Evolutionary conservation across 2,113 vertebrate species (phyloP).

Genomic region (Neogale vison): DNA sequence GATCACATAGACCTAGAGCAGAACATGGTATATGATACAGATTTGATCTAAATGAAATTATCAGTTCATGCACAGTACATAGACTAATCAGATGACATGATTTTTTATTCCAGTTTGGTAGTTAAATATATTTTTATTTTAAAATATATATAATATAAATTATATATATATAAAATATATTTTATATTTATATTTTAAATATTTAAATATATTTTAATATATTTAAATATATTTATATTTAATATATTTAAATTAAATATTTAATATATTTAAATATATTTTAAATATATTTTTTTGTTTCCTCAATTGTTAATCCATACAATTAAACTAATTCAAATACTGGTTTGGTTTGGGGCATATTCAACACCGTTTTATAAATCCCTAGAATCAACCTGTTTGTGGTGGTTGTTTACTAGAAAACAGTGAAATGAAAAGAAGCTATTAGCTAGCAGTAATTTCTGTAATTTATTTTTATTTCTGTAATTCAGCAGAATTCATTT

Average conservation of each 20-base stretch:
- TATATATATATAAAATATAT: too few relatives aligned
- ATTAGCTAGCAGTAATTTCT: not conserved
- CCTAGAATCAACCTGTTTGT: not conserved
- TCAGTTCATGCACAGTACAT: not conserved
- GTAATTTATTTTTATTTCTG: not conserved
- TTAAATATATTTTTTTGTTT: too few relatives aligned
- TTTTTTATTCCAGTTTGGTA: not conserved
- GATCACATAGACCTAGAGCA: not conserved
- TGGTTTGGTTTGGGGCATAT: not conserved
- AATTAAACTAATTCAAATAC: not conserved
- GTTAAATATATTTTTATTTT: not conserved
- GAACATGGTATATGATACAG: not conserved
- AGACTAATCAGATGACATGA: not conserved
- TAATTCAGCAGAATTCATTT: not conserved
- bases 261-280: too few relatives aligned
- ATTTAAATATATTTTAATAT: too few relatives aligned
- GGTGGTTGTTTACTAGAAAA: not conserved
- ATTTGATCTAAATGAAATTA: not conserved
- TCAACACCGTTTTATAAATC: not conserved
- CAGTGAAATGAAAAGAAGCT: not conserved
- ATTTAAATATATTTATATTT: too few relatives aligned
- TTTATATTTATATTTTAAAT: too few relatives aligned
- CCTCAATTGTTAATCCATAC: not conserved
- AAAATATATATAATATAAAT: too few relatives aligned
- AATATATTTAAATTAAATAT: too few relatives aligned